A percentile compares a stretch with the other conserved stretches of the same genome.
These are phyloP conservation scores for Axea sp. DNA, from an alignment of 2,888 invertebrate species.

Conservation along the genomic window DNA sequence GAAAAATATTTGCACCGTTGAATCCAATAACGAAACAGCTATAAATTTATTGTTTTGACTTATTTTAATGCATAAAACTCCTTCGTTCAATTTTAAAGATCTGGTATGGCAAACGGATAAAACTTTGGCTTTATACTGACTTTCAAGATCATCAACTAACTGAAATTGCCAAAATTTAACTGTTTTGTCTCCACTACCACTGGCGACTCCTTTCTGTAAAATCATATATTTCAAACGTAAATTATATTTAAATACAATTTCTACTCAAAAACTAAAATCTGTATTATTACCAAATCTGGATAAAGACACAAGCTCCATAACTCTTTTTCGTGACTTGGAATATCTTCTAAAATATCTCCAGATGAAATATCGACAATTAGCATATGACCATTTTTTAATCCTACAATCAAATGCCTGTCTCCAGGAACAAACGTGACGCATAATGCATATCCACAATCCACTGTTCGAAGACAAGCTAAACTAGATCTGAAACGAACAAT, in stretches of 20 bases:
- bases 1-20: constrained; percentile 97
- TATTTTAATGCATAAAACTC: constrained; percentile 89
- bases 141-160: constrained; percentile 85
- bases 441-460: constrained; percentile 85
- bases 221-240: too few relatives aligned
- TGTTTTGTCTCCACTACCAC: constrained; percentile 93
- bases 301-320: constrained; percentile 88
- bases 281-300: constrained; percentile 86
- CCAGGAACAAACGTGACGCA: constrained; percentile 91
- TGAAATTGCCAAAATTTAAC: constrained; percentile 98
- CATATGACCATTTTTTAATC: constrained; percentile 90
- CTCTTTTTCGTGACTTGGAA: constrained; percentile 90
- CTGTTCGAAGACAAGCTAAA: constrained; percentile 83
- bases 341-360: constrained; percentile 89
- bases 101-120: constrained; percentile 89
- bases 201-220: constrained; percentile 86
- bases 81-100: constrained; percentile 92
- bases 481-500: constrained; percentile 80
- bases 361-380: constrained; percentile 91
- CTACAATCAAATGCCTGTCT: constrained; percentile 93
- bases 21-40: constrained; percentile 94
- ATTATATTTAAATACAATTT: too few relatives aligned
- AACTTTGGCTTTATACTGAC: constrained; percentile 84
- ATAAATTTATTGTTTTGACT: constrained; percentile 93
- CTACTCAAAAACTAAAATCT: too few relatives aligned